phyloP scores from a whole-genome alignment of 2,888 invertebrate species.

The Cartodere bifasciata region DNA sequence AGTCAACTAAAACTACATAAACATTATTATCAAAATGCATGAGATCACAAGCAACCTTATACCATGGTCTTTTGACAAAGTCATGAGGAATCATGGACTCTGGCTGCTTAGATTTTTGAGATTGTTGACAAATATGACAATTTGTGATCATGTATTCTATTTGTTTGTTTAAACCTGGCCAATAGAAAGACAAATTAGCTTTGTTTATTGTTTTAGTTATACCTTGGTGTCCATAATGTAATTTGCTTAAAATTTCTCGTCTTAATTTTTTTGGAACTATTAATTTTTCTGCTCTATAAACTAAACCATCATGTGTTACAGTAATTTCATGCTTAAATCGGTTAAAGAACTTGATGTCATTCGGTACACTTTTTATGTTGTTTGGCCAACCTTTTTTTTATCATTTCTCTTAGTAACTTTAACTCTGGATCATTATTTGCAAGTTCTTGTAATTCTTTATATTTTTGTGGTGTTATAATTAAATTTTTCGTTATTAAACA shows the following conservation, averaged over 20 bases:
- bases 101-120: constrained; percentile 1
- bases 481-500: neutral
- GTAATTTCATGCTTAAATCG: constrained; percentile 6
- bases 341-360: constrained; percentile 5
- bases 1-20: too few relatives aligned
- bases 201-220: constrained; percentile 7
- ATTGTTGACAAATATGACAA: constrained; percentile 7
- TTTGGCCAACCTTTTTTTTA: constrained; percentile 10
- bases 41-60: constrained; percentile 8
- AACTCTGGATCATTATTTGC: constrained; percentile 4
- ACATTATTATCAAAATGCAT: too few relatives aligned
- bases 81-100: constrained; percentile 5
- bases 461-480: constrained; percentile 2
- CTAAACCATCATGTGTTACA: neutral
- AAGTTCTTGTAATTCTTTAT: constrained; percentile 4
- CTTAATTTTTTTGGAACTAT: constrained; percentile 4
- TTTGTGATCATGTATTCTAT: constrained; percentile 4
- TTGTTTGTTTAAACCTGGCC: constrained; percentile 5
- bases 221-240: constrained; percentile 7
- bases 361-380: neutral
- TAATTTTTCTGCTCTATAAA: constrained; percentile 1
- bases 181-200: constrained; percentile 3
- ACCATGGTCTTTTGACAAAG: constrained; percentile 7
- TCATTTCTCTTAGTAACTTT: neutral
- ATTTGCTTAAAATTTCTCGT: constrained; percentile 3